phyloP scores from a whole-genome alignment of 2,888 invertebrate genomes.

The Malthinus flaveolus region DNA sequence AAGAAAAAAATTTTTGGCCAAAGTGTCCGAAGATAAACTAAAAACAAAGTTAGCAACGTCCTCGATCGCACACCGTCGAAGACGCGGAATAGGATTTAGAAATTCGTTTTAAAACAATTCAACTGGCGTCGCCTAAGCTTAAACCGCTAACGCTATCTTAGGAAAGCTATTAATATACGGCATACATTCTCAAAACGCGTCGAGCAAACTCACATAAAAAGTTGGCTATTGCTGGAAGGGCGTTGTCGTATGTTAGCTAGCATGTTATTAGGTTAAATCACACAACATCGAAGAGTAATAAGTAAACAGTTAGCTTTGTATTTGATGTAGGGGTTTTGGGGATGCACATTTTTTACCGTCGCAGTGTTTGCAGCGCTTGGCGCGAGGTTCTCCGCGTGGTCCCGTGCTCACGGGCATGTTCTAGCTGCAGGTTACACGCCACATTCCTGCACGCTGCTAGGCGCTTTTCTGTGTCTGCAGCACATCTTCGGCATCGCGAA shows the following conservation, averaged over 20 bases:
- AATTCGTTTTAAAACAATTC: background rate
- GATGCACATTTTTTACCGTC: conserved; percentile 64
- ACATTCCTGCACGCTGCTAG: conserved; percentile 43
- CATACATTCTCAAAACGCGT: conserved; percentile 40
- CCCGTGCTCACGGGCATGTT: conserved; percentile 68
- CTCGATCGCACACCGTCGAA: no score
- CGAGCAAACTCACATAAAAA: conserved; percentile 36
- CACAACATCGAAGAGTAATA: conserved; percentile 27
- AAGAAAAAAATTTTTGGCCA: no score
- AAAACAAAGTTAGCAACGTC: no score
- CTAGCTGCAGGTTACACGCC: conserved; percentile 38
- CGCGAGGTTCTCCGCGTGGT: conserved; percentile 74
- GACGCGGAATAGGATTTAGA: no score
- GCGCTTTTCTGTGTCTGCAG: conserved; percentile 30
- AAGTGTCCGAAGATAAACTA: no score
- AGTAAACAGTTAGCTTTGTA: conserved; percentile 24
- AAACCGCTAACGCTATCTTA: conserved; percentile 39
- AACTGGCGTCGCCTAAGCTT: conserved; percentile 18
- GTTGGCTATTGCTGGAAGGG: conserved; percentile 26
- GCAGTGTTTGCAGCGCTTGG: conserved; percentile 91
- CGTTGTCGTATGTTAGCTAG: conserved; percentile 32
- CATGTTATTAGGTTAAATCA: conserved; percentile 29
- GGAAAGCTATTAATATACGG: conserved; percentile 40
- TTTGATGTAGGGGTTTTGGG: conserved; percentile 12
- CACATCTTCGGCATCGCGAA: conserved; percentile 46